These are phyloP conservation scores for Bhutanitis thaidina DNA, from an alignment of 2,888 invertebrate genomes.

Conservation along the genomic window DNA sequence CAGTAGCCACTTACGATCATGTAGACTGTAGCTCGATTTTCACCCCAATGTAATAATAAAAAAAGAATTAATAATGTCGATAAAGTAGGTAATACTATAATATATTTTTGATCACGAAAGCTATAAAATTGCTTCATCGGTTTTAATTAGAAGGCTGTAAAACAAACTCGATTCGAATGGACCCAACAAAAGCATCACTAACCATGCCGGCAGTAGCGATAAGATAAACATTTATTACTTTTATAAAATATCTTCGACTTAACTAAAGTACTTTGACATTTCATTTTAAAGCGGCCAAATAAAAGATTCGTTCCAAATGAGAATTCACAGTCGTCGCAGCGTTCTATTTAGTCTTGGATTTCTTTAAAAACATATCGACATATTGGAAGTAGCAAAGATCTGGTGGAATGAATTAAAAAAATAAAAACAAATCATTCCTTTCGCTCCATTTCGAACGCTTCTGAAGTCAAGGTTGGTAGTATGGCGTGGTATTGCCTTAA, in stretches of 20 bases:
- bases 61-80: too few species aligned
- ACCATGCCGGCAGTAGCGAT: neutral
- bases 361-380: neutral
- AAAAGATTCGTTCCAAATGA: neutral
- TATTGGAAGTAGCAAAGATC: neutral
- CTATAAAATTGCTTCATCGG: neutral
- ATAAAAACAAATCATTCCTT: constrained; percentile 11
- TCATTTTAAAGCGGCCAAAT: constrained; percentile 2
- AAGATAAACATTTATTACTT: constrained; percentile 6
- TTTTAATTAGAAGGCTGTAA: constrained; percentile 9
- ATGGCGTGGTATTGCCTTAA: constrained; percentile 13
- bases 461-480: constrained; percentile 21
- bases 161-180: neutral
- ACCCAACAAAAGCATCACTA: neutral
- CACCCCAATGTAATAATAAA: too few species aligned
- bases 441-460: constrained; percentile 20
- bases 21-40: too few species aligned
- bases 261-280: constrained; percentile 5
- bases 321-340: neutral
- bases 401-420: constrained; percentile 3
- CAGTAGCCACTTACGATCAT: too few species aligned
- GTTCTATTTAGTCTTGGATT: neutral
- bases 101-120: constrained; percentile 1
- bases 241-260: constrained; percentile 7
- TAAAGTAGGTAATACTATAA: neutral